Evolutionary conservation across 2,797 vertebrate species (phyloP).

Genomic region (Picus viridis): DNA sequence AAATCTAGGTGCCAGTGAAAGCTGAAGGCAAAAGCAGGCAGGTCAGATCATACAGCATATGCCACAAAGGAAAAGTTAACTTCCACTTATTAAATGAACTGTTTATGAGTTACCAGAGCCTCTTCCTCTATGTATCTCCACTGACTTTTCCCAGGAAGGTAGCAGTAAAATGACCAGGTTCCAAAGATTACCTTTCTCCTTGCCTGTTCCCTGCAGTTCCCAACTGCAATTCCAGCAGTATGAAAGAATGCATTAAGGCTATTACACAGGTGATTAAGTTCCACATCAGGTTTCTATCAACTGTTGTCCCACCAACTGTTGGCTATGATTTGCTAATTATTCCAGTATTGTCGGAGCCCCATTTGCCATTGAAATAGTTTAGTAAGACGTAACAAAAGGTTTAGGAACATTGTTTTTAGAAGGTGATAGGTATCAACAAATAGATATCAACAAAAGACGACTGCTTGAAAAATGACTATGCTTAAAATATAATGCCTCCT

Average conservation of each 20-base stretch:
- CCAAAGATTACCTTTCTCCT: not conserved
- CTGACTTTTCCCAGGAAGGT: not conserved
- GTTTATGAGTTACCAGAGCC: not conserved
- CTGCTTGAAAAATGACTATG: conserved; percentile 17
- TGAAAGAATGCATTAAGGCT: not conserved
- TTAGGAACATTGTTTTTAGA: not conserved
- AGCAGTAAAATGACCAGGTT: not conserved
- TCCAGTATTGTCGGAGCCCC: not conserved
- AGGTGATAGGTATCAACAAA: not conserved
- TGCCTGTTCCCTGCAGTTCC: not conserved
- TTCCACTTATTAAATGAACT: not conserved
- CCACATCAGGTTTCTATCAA: not conserved
- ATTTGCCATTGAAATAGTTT: not conserved
- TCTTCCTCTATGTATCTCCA: not conserved
- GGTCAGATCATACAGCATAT: not conserved
- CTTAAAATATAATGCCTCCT: not conserved
- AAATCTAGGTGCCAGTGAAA: not conserved
- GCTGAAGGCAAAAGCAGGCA: not conserved
- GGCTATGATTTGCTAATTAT: not conserved
- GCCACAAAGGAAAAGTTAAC: not conserved
- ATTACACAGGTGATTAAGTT: not conserved
- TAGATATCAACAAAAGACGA: not conserved
- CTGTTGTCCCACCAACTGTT: not conserved
- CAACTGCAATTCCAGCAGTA: accelerated
- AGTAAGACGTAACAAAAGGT: not conserved